Evolutionary conservation across 2,888 invertebrate species (phyloP).

Genomic region (Ctenicera cuprea): DNA sequence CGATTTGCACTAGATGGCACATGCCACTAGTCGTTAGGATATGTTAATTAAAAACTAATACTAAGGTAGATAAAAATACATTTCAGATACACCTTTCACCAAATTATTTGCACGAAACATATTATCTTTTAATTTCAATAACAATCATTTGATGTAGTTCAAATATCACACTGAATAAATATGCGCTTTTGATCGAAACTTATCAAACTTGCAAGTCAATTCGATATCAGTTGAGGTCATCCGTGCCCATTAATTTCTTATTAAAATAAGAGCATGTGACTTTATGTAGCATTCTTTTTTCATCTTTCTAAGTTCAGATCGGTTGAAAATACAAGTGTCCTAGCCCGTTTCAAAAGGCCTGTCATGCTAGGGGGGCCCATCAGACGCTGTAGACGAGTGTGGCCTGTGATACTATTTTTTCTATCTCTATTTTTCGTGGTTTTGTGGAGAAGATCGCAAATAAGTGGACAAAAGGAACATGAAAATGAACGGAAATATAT

Average conservation of each 20-base stretch:
- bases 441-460: conserved; percentile 60
- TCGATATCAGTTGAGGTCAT: conserved; percentile 6
- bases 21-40: too few relatives aligned
- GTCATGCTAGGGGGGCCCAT: conserved; percentile 66
- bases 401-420: conserved; percentile 63
- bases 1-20: too few relatives aligned
- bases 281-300: not conserved
- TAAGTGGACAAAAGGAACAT: conserved; percentile 46
- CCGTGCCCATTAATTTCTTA: not conserved
- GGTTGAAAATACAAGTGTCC: too few relatives aligned
- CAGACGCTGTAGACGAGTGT: conserved; percentile 66
- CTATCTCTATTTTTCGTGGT: conserved; percentile 61
- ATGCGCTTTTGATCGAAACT: too few relatives aligned
- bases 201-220: not conserved
- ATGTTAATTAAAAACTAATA: too few relatives aligned
- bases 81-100: too few relatives aligned
- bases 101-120: too few relatives aligned
- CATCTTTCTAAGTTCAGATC: not conserved
- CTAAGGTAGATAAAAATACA: too few relatives aligned
- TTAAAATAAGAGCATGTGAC: not conserved
- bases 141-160: too few relatives aligned
- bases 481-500: conserved; percentile 52
- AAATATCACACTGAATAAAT: too few relatives aligned
- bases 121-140: too few relatives aligned
- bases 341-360: not conserved